Conservation (phyloP, 1,140 invertebrate species). For the Sinonovacula constricta region DNA sequence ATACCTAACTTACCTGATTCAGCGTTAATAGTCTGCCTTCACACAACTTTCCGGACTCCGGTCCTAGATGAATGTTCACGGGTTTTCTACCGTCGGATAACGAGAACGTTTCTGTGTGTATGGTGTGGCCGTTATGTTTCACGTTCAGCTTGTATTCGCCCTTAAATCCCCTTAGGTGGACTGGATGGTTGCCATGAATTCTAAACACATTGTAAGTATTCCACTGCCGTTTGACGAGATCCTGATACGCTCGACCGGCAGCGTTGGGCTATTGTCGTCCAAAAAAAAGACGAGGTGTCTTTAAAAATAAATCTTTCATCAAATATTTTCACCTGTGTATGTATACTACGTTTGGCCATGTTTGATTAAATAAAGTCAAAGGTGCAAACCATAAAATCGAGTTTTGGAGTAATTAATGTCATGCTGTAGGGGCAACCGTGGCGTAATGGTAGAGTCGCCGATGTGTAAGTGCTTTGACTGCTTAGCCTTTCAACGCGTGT, state of each 20-base stretch:
- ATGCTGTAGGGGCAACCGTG: too few species aligned
- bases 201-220: slow-evolving; percentile 17
- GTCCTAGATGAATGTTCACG: slow-evolving; percentile 7
- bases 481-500: too few species aligned
- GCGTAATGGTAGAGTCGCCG: too few species aligned
- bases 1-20: background rate
- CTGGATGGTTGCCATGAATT: slow-evolving; percentile 4
- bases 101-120: slow-evolving; percentile 32
- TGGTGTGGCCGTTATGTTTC: slow-evolving; percentile 39
- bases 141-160: slow-evolving; percentile 28
- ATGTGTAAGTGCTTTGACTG: too few species aligned
- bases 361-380: too few species aligned
- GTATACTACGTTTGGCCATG: too few species aligned
- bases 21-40: background rate
- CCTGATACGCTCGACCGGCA: slow-evolving; percentile 28
- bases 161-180: slow-evolving; percentile 22
- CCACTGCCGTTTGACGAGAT: slow-evolving; percentile 38
- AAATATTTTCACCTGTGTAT: too few species aligned
- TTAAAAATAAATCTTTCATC: too few species aligned
- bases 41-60: background rate
- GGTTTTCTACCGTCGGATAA: slow-evolving; percentile 12
- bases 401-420: too few species aligned
- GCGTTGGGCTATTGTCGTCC: slow-evolving; percentile 54
- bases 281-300: too few species aligned
- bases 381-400: too few species aligned